Base-by-base conservation (phyloP, 1,140 invertebrate genomes). In the Cyphomyrmex costatus region DNA sequence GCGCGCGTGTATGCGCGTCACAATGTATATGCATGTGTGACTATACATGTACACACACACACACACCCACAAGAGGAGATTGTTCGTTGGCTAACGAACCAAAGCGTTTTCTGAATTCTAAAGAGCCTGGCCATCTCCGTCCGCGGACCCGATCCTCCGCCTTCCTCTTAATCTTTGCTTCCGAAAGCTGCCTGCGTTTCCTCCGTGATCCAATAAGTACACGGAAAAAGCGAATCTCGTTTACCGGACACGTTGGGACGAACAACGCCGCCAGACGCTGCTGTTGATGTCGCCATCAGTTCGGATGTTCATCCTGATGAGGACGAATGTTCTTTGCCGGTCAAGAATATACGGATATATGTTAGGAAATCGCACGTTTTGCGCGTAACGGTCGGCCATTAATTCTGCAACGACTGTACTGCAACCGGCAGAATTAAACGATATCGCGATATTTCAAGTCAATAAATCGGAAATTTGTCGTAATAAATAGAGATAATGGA, bases 51-150 rank as follows among this genome's bases (percentile, higher is more conserved):
- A 33, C 27, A 16, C 24, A 60, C 49, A 51, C 46, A 68, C 21
- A 42, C 53, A 78, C 60, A 86, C 82, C 80, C 27, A 33, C 4
- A 42, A 42, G 36, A 42, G 8, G 36, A 21, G 85, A 83, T 8
- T 83, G 66, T 86, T 88, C 79, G 80, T 66, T 83, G 76, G 79
- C 92, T 93, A 93, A 93, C 91, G 90, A 93, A 92, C 92, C 87
- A 58, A 85, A 51, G 86, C 92, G 92, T 87, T 89, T 89, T 88
- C 91, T 85, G 92, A 93, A 93, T 92, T 82, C 85, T 79, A 92
- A 93, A 92, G 80, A 89, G 88, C 66, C 24, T 63, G 51, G 71
- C 66, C 70, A 87, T 89, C 85, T 78, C 89, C 61, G 76, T 86
- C 79, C 65, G 76, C 60, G 71, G 70, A 61, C 82, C 86, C 58